phyloP scores from a whole-genome alignment of 2,888 invertebrate genomes.

The Xylota segnis region DNA sequence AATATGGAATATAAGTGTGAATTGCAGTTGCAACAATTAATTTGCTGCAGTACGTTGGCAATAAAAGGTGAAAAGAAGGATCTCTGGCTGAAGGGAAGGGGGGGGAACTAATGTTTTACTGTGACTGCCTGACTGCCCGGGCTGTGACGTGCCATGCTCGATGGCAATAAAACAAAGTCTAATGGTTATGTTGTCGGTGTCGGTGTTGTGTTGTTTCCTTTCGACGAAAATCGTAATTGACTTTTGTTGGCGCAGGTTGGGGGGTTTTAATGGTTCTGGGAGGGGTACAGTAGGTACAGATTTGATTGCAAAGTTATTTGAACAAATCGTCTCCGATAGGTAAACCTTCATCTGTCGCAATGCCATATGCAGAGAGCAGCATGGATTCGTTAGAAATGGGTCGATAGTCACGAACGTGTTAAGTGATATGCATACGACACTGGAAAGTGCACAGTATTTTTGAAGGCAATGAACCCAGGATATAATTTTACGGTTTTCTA shows the following conservation, averaged over 20 bases:
- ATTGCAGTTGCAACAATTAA: constrained; percentile 70
- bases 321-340: too few species aligned
- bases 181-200: constrained; percentile 8
- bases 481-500: too few species aligned
- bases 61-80: constrained; percentile 55
- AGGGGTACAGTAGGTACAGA: constrained; percentile 11
- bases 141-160: constrained; percentile 64
- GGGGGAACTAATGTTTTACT: constrained; percentile 47
- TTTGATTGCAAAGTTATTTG: too few species aligned
- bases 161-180: constrained; percentile 62
- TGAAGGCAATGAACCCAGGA: too few species aligned
- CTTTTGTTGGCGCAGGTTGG: constrained; percentile 61
- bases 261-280: constrained; percentile 48
- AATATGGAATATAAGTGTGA: constrained; percentile 66
- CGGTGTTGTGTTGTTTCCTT: constrained; percentile 27
- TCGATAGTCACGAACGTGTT: too few species aligned
- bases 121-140: constrained; percentile 60
- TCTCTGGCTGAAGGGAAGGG: background rate
- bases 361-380: too few species aligned
- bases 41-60: constrained; percentile 58
- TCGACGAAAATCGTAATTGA: constrained; percentile 54
- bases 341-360: too few species aligned
- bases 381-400: too few species aligned
- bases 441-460: too few species aligned
- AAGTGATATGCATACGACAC: too few species aligned